Conservation (phyloP, 2,888 invertebrate species). For the Chirona hameri region DNA sequence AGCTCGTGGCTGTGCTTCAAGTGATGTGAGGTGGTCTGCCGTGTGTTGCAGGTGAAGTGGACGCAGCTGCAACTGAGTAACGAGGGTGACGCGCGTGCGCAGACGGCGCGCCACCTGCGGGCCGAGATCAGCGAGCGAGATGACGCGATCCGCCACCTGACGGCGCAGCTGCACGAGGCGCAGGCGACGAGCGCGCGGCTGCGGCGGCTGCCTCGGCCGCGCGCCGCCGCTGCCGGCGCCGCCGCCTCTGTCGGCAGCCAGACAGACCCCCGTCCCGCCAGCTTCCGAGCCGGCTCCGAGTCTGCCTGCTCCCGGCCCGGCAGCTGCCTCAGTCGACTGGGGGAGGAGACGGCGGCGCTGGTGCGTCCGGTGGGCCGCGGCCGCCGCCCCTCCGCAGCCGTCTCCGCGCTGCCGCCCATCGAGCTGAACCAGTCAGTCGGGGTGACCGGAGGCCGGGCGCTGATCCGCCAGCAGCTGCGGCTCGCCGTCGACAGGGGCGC, state of each 20-base stretch:
- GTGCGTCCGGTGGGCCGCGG: not conserved
- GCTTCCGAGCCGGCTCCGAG: too few relatives aligned
- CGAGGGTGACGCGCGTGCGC: slow-evolving; percentile 33
- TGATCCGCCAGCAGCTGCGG: slow-evolving; percentile 60
- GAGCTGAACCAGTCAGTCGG: slow-evolving; percentile 9
- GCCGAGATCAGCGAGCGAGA: not conserved
- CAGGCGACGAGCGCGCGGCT: not conserved
- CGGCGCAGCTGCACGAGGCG: not conserved
- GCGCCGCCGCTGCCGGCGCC: not conserved
- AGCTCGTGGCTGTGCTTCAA: slow-evolving; percentile 37
- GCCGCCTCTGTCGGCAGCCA: not conserved
- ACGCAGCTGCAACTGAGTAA: slow-evolving; percentile 41
- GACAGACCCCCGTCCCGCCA: not conserved
- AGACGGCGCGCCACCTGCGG: not conserved
- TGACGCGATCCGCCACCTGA: slow-evolving; percentile 1
- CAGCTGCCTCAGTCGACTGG: too few relatives aligned
- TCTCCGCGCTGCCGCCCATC: slow-evolving; percentile 13
- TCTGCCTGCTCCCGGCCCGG: too few relatives aligned
- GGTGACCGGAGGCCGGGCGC: not conserved
- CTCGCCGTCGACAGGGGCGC: slow-evolving; percentile 44
- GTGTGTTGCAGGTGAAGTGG: slow-evolving; percentile 43
- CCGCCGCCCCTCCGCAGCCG: not conserved
- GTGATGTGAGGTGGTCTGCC: slow-evolving; percentile 83
- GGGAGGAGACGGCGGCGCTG: not conserved
- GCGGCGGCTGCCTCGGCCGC: not conserved